Evolutionary conservation across 92 coral and sea anemone genomes (phyloP).

Genomic region (Pocillopora meandrina): DNA sequence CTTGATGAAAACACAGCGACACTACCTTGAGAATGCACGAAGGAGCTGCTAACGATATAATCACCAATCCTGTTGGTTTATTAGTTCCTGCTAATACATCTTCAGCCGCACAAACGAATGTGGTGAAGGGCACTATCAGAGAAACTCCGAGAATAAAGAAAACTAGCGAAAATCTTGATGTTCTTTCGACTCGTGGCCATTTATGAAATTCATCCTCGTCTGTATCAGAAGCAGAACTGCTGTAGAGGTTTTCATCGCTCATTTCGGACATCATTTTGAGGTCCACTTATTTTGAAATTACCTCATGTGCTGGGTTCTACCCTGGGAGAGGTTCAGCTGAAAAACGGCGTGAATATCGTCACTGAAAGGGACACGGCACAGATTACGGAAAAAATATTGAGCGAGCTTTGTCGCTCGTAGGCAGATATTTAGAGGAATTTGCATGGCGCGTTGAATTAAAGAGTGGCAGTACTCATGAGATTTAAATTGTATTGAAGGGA

Average conservation of each 20-base stretch:
- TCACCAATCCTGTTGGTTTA: slow-evolving; percentile 64
- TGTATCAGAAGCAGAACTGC: slow-evolving; percentile 28
- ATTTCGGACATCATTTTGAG: slow-evolving; percentile 37
- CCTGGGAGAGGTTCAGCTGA: neutral
- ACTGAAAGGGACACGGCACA: neutral
- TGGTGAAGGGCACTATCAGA: slow-evolving; percentile 56
- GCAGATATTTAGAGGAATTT: neutral
- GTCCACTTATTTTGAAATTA: neutral
- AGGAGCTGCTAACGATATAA: slow-evolving; percentile 72
- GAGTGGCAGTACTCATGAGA: slow-evolving; percentile 18
- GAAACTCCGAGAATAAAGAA: slow-evolving; percentile 68
- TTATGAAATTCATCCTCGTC: slow-evolving; percentile 6
- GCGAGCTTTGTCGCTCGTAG: neutral
- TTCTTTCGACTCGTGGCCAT: slow-evolving; percentile 13
- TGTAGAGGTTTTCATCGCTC: slow-evolving; percentile 29
- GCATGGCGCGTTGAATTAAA: neutral
- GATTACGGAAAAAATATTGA: neutral
- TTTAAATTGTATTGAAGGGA: neutral
- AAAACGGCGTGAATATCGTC: neutral
- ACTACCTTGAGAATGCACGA: slow-evolving; percentile 64
- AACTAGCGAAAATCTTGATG: slow-evolving; percentile 23
- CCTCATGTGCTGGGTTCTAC: neutral
- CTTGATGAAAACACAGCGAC: slow-evolving; percentile 45
- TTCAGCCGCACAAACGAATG: slow-evolving; percentile 71
- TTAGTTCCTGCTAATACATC: slow-evolving; percentile 75